Conservation (phyloP, 1,140 invertebrate species). For the Ceratina japonica region DNA sequence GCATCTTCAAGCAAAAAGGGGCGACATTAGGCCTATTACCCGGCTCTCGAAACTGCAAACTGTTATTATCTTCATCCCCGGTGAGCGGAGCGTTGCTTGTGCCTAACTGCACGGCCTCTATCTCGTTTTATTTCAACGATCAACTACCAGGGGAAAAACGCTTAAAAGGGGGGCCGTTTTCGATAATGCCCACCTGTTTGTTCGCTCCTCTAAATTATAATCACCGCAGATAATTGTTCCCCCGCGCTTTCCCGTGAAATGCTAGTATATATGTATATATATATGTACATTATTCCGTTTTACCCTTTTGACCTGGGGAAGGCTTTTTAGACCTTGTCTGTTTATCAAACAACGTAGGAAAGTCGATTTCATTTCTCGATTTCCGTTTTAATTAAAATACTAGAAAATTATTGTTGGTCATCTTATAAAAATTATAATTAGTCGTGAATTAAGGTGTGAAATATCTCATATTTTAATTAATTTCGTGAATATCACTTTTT, state of each 20-base stretch:
- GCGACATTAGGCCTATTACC: neutral
- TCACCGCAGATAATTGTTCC: constrained; percentile 19
- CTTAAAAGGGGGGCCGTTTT: constrained; percentile 33
- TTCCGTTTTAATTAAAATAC: neutral
- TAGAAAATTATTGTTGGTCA: neutral
- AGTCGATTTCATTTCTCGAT: neutral
- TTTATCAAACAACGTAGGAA: neutral
- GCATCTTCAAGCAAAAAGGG: neutral
- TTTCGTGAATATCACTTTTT: no score
- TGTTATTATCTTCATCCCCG: constrained; percentile 12
- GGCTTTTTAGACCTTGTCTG: no score
- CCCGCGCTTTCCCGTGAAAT: neutral
- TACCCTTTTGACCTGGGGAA: no score
- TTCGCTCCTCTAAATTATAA: constrained; percentile 23
- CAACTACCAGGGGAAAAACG: constrained; percentile 38
- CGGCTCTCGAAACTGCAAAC: constrained; percentile 1
- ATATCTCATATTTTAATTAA: no score
- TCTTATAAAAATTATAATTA: neutral
- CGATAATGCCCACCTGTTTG: constrained; percentile 37
- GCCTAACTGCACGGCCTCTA: constrained; percentile 24
- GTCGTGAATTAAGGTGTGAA: neutral
- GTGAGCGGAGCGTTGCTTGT: constrained; percentile 27
- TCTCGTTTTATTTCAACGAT: constrained; percentile 48
- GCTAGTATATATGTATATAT: no score
- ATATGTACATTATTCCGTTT: no score